A percentile compares a stretch with the other conserved stretches of the same genome.
phyloP scores from a whole-genome alignment of 2,797 vertebrate genomes.

The Apogon hyalosoma region DNA sequence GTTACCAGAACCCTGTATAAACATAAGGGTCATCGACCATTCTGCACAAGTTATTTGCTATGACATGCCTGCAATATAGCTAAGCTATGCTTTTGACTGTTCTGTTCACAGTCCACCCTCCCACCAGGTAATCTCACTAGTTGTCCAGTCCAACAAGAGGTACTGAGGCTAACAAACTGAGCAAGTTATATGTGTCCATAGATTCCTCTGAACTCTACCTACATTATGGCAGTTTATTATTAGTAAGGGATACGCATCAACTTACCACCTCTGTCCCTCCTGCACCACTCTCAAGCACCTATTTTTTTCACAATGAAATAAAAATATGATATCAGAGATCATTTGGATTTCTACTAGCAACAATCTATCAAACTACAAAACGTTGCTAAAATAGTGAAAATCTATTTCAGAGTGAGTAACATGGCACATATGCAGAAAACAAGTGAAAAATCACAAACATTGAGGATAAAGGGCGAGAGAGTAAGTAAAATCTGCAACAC shows the following conservation, averaged over 20 bases:
- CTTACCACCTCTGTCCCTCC: conserved; percentile 82
- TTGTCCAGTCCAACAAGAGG: conserved; percentile 43
- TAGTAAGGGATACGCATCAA: conserved; percentile 65
- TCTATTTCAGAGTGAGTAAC: conserved; percentile 8
- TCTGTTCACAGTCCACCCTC: conserved; percentile 27
- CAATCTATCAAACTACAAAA: conserved; percentile 26
- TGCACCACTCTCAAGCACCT: conserved; percentile 80
- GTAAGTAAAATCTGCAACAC: conserved; percentile 43
- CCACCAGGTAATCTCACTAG: conserved; percentile 2
- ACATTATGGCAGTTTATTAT: conserved; percentile 69
- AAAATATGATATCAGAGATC: conserved; percentile 68
- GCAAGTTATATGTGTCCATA: conserved; percentile 32
- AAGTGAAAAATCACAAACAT: conserved; percentile 12
- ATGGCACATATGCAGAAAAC: conserved; percentile 12
- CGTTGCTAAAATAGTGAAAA: conserved; percentile 26
- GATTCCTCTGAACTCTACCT: conserved; percentile 58
- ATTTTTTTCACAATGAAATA: conserved; percentile 80
- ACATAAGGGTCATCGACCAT: conserved; percentile 42
- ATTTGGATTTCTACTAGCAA: conserved; percentile 35
- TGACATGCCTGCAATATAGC: conserved; percentile 26
- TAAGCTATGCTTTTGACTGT: conserved; percentile 20
- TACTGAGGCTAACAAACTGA: conserved; percentile 40
- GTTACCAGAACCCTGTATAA: conserved; percentile 23
- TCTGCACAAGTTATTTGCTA: conserved; percentile 34
- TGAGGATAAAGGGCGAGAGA: conserved; percentile 10